Percentiles rank a stretch among this genome's conserved stretches.
These are phyloP conservation scores for Zapus hudsonius DNA, from an alignment of 2,113 vertebrate genomes.

Conservation along the genomic window DNA sequence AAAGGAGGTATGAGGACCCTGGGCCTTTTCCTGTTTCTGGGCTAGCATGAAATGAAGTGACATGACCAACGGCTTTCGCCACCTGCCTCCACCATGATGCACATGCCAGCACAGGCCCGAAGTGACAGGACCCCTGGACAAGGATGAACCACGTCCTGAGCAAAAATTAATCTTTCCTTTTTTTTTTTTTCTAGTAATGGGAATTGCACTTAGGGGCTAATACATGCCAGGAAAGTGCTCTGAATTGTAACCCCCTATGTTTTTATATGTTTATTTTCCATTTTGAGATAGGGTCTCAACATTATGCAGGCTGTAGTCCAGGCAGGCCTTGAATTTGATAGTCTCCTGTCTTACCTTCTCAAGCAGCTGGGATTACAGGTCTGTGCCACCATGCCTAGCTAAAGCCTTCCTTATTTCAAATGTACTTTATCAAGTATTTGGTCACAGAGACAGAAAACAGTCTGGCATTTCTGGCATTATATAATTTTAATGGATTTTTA, in stretches of 20 bases:
- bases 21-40: background rate
- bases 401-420: background rate
- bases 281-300: background rate
- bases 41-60: background rate
- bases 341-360: background rate
- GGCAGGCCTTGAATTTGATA: background rate
- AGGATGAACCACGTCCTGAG: too few relatives aligned
- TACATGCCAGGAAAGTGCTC: background rate
- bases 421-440: background rate
- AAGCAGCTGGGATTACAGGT: background rate
- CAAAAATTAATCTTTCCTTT: background rate
- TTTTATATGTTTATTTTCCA: background rate
- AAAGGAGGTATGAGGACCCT: too few relatives aligned
- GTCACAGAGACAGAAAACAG: background rate
- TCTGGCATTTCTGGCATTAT: background rate
- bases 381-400: background rate
- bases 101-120: background rate
- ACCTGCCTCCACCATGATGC: background rate
- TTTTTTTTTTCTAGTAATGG: too few relatives aligned
- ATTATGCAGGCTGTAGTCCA: background rate
- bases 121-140: background rate
- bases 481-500: background rate
- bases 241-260: background rate
- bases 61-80: too few relatives aligned
- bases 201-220: background rate